Evolutionary conservation across 2,797 vertebrate genomes (phyloP).

Genomic region (Lycodopsis pacificus): DNA sequence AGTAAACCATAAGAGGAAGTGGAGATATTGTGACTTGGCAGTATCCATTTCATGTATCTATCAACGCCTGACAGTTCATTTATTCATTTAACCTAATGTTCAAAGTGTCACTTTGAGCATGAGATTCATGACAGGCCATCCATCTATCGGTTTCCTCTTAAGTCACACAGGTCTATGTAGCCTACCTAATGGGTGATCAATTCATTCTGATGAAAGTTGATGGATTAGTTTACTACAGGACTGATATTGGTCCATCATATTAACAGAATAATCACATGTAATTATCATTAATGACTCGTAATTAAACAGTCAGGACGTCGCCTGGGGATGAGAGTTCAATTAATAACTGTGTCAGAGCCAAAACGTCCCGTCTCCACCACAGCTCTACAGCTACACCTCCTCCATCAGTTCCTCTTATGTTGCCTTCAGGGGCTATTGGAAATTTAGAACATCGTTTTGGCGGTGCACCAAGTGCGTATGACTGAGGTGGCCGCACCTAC

Average conservation of each 20-base stretch:
- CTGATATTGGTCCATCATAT: background rate
- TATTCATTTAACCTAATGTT: background rate
- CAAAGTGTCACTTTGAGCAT: background rate
- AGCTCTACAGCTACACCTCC: background rate
- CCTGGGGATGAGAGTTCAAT: slow-evolving; percentile 36
- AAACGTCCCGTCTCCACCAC: slow-evolving; percentile 24
- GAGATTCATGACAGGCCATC: background rate
- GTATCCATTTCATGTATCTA: background rate
- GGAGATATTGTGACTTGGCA: too few species aligned
- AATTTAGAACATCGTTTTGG: background rate
- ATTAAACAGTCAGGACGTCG: slow-evolving; percentile 51
- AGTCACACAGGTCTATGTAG: background rate
- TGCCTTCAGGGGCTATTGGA: slow-evolving; percentile 40
- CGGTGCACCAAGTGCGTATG: background rate
- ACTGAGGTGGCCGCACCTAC: background rate
- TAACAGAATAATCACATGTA: slow-evolving; percentile 42
- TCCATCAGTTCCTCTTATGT: background rate
- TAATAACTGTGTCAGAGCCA: slow-evolving; percentile 26
- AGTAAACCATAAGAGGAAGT: slow-evolving; percentile 18
- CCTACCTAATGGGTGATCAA: background rate
- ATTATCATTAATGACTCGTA: slow-evolving; percentile 53
- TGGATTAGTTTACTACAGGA: background rate
- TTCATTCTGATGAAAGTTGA: slow-evolving; percentile 10
- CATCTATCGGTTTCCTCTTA: background rate
- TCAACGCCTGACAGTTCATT: background rate